Base-by-base conservation (phyloP, 1,140 invertebrate genomes). In the Drosophila pruinosa region DNA sequence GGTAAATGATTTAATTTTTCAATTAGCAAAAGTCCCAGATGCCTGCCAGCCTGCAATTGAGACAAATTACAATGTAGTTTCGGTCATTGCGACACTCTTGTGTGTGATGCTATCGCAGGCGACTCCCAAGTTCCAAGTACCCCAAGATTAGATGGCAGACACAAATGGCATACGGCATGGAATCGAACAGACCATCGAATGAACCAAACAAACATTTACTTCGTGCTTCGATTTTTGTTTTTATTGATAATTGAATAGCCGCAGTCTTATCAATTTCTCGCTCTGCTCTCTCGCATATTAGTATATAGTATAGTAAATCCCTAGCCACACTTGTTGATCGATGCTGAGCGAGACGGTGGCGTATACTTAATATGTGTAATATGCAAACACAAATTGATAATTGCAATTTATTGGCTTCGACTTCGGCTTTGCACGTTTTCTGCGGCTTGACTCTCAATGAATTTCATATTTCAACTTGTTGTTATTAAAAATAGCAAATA, bases 1-100 rank as follows among this genome's bases (percentile, higher is more conserved):
- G 10, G 43, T 75, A 85, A 78, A 85, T 89, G 70, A 86, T 89
- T 89, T 88, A 82, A 88, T 88, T 88, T 83, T 72, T 78, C 75
- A 88, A 88, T 88, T 88, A 89, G 82, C 50, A 75, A 88, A 64
- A 68, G 39, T 31, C 64, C 48, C 39, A n/a, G n/a, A n/a, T n/a
- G n/a, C n/a, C n/a, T n/a, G n/a, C n/a, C n/a, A n/a, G n/a, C 39
- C 19, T 86, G 75, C 70, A 88, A 88, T 88, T 88, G 82, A 80
- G 34, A 71, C 56, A 72, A 88, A 88, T 82, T 88, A 54, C 62
- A 50, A 47, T 63, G 17, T 43, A 47, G 21, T 48, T 50, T 38
- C 17, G 50, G 45, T 14, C 52, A 45, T 69, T 69, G 62, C 28
- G 52, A 65, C 61, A 48, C 31, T 31, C n/a, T 50, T 10, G 10